Percentiles rank a stretch among this genome's conserved stretches.
Conservation (phyloP, 2,797 vertebrate genomes). For the Borostomias antarcticus region DNA sequence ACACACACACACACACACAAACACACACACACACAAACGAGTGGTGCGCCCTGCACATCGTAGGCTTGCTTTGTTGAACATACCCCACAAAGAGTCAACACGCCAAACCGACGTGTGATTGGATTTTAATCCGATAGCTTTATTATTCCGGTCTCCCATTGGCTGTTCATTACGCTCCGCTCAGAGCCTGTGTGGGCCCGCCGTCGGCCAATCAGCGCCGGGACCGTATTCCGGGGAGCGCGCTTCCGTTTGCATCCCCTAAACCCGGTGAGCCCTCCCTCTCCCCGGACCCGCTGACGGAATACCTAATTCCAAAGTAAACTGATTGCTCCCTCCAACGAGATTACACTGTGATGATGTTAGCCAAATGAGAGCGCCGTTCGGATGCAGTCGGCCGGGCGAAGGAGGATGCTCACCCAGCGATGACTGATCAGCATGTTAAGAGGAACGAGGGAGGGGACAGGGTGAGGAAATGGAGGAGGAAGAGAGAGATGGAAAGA, state of each 20-base stretch:
- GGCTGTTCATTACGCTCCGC: slow-evolving; percentile 78
- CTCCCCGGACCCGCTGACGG: slow-evolving; percentile 73
- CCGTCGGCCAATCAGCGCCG: slow-evolving; percentile 74
- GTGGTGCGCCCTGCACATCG: slow-evolving; percentile 68
- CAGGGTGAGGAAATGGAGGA: slow-evolving; percentile 19
- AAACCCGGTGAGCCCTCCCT: slow-evolving; percentile 74
- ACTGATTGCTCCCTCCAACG: slow-evolving; percentile 78
- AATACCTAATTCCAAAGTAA: slow-evolving; percentile 83
- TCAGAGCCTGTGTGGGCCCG: slow-evolving; percentile 73
- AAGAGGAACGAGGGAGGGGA: slow-evolving; percentile 58
- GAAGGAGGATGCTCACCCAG: slow-evolving; percentile 70
- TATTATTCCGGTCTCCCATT: slow-evolving; percentile 79
- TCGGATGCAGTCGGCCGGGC: slow-evolving; percentile 72
- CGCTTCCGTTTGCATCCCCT: slow-evolving; percentile 77
- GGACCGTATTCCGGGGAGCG: slow-evolving; percentile 76
- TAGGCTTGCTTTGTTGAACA: slow-evolving; percentile 71
- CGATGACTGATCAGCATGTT: slow-evolving; percentile 79
- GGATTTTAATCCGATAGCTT: slow-evolving; percentile 79
- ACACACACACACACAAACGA: too few species aligned
- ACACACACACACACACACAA: too few species aligned
- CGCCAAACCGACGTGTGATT: slow-evolving; percentile 71
- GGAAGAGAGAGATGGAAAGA: slow-evolving; percentile 68
- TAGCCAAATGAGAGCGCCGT: slow-evolving; percentile 75
- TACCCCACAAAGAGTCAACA: slow-evolving; percentile 78
- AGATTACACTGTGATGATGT: slow-evolving; percentile 78